phyloP scores from a whole-genome alignment of 2,888 invertebrate genomes.

The Heliconius ethilla region DNA sequence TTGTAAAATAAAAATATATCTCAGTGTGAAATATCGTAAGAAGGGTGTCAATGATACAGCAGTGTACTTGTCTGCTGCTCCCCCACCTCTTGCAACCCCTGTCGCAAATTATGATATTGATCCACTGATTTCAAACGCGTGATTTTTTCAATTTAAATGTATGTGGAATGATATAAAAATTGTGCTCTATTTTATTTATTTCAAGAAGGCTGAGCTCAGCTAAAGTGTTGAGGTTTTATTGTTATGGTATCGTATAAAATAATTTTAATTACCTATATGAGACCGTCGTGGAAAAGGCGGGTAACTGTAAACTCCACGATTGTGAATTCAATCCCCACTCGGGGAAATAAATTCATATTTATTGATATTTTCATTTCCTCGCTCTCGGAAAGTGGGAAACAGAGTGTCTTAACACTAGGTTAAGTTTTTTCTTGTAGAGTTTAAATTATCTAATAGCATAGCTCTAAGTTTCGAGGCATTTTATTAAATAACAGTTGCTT shows the following conservation, averaged over 20 bases:
- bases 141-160: conserved; percentile 40
- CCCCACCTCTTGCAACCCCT: conserved; percentile 45
- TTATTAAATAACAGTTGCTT: conserved; percentile 54
- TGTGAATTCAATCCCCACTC: too few species aligned
- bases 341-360: too few species aligned
- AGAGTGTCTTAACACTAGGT: too few species aligned
- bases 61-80: conserved; percentile 43
- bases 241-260: not conserved
- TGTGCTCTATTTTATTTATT: conserved; percentile 5
- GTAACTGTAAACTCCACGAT: too few species aligned
- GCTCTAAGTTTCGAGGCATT: conserved; percentile 9
- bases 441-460: not conserved
- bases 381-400: too few species aligned
- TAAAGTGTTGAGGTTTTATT: not conserved
- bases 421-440: not conserved
- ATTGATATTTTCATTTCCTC: too few species aligned
- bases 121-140: conserved; percentile 43
- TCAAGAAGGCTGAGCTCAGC: not conserved
- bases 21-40: conserved; percentile 46
- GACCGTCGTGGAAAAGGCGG: too few species aligned
- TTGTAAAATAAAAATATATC: conserved; percentile 37
- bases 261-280: not conserved
- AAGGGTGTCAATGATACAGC: conserved; percentile 46
- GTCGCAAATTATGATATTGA: conserved; percentile 45
- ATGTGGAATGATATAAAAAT: conserved; percentile 11